Conservation (phyloP, 2,113 vertebrate genomes). For the Aramus guarauna region DNA sequence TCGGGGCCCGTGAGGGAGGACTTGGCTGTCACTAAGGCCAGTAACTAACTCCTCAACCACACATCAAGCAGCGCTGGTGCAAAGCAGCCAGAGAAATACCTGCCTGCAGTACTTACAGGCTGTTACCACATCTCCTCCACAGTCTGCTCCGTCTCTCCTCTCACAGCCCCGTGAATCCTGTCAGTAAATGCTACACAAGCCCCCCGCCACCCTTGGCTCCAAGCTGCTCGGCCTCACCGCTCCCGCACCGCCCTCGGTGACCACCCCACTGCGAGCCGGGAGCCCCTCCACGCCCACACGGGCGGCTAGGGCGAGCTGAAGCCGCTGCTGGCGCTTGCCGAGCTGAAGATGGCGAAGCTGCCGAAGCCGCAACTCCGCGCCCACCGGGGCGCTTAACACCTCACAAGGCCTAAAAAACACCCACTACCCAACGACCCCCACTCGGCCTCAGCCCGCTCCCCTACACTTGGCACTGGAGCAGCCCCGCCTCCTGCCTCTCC, state of each 20-base stretch:
- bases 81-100: neutral
- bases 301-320: fast-evolving
- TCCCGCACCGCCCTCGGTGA: no score
- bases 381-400: fast-evolving
- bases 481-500: neutral
- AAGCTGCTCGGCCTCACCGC: fast-evolving
- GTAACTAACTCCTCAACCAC: fast-evolving
- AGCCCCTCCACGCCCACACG: fast-evolving
- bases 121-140: fast-evolving
- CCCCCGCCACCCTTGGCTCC: no score
- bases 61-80: fast-evolving
- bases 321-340: fast-evolving
- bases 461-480: fast-evolving
- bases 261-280: fast-evolving
- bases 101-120: fast-evolving
- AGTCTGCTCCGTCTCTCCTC: fast-evolving
- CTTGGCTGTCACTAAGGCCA: no score
- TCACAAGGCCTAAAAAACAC: fast-evolving
- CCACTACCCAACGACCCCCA: fast-evolving
- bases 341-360: fast-evolving
- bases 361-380: fast-evolving
- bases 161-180: neutral
- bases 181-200: fast-evolving
- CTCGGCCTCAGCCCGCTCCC: fast-evolving
- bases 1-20: fast-evolving